Percentiles rank a stretch among this genome's conserved stretches.
Conservation (phyloP, 2,797 vertebrate genomes). For the Discoglossus pictus region DNA sequence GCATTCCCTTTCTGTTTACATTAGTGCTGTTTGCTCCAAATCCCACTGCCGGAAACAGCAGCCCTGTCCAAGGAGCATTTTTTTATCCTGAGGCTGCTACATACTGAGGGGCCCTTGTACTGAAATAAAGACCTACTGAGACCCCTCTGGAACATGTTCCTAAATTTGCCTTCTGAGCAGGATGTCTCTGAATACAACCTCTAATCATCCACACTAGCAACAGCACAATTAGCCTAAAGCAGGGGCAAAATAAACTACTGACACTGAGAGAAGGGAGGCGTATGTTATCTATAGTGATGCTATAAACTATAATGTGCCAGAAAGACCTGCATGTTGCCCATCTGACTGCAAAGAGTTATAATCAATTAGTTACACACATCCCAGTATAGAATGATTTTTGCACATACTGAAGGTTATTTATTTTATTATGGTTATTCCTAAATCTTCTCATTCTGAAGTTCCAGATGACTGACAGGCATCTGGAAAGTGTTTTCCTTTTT, state of each 20-base stretch:
- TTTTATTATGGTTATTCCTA: too few species aligned
- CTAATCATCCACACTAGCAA: slow-evolving; percentile 33
- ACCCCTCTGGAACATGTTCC: slow-evolving; percentile 41
- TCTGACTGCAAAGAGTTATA: too few species aligned
- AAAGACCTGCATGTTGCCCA: too few species aligned
- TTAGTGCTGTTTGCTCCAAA: slow-evolving; percentile 50
- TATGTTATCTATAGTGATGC: not conserved
- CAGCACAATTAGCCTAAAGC: slow-evolving; percentile 24
- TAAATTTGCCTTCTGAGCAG: slow-evolving; percentile 22
- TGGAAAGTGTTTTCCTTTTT: too few species aligned
- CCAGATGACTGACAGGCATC: too few species aligned
- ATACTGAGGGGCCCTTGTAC: slow-evolving; percentile 47
- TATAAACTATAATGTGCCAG: too few species aligned
- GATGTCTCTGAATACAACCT: slow-evolving; percentile 32
- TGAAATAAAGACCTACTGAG: slow-evolving; percentile 50
- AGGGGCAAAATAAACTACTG: not conserved
- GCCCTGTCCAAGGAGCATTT: slow-evolving; percentile 40
- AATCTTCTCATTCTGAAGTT: too few species aligned
- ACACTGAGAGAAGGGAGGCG: slow-evolving; percentile 22
- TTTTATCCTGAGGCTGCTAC: slow-evolving; percentile 28
- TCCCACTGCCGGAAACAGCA: slow-evolving; percentile 49
- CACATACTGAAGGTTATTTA: too few species aligned
- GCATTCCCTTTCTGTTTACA: slow-evolving; percentile 49
- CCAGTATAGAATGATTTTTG: too few species aligned
- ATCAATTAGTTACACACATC: too few species aligned